Base-by-base conservation (phyloP, 2,113 vertebrate species). In the Motacilla alba region DNA sequence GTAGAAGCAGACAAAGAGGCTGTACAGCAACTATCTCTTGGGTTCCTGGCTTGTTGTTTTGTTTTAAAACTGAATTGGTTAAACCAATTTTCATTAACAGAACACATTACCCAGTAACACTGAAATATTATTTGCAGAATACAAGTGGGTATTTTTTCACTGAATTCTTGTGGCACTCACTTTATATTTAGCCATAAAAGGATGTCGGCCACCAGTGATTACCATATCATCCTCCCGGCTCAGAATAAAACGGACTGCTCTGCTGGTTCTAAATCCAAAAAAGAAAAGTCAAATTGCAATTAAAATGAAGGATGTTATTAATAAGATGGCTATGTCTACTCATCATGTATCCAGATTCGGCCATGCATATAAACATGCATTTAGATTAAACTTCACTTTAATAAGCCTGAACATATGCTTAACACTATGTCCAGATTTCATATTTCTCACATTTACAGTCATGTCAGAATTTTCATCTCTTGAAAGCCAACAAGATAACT, bases 161-260 rank as follows among this genome's bases (percentile, higher is more conserved):
- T 18, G 44, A 58, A n/a, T 79, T 73, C 41, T 56, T 88, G 26
- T 17, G 31, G 60, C 74, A 97, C 98, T 96, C 49, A 99, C 99
- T 98, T 99, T 99, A 95, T 99, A 99, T 96, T 98, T 98, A 76
- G 96, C 98, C 91, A 98, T 67, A 49, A 99, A 92, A 23, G 98
- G 99, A 90, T 99, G 99, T 5, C 98, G 97, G 18, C 95, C 99
- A 55, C 99, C 99, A 4, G 97, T 98, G 89, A 99, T 98, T 93
- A 99, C 76, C 98, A 99, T 99, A 93, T 99, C 99, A 26, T 99
- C 98, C 50, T 98, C 98, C 47, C 98, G 97, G 79, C 99, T 98
- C 92, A 99, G 97, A 84, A 99, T 94, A 83, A 98, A 97, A 64
- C 98, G 98, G 31, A 99, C 97, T 3, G 99, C 96, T 19, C 69